phyloP scores from a whole-genome alignment of 2,797 vertebrate species.

The Clamator glandarius region DNA sequence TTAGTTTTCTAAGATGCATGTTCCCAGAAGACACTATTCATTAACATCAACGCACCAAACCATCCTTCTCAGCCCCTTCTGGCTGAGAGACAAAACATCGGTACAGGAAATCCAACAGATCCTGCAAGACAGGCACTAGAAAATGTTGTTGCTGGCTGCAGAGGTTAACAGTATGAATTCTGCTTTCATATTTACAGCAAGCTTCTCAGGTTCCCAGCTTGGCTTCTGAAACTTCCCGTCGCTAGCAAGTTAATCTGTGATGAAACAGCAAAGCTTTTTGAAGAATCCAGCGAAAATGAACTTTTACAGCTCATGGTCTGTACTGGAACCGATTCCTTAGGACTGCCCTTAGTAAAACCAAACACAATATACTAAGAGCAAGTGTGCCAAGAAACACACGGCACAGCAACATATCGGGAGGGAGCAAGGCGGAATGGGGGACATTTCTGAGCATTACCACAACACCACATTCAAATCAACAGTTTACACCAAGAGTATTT shows the following conservation, averaged over 20 bases:
- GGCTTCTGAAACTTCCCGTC: neutral
- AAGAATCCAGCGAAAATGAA: neutral
- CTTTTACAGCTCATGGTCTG: neutral
- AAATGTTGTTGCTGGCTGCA: neutral
- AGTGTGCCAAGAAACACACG: neutral
- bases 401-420: neutral
- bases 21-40: neutral
- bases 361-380: neutral
- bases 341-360: neutral
- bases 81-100: neutral
- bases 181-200: neutral
- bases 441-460: neutral
- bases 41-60: neutral
- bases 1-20: neutral
- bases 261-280: neutral
- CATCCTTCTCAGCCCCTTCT: neutral
- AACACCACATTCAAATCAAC: neutral
- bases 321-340: neutral
- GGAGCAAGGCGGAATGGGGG: neutral
- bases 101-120: neutral
- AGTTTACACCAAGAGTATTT: neutral
- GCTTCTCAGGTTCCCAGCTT: neutral
- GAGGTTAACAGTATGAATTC: neutral
- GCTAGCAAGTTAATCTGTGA: neutral
- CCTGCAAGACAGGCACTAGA: neutral